phyloP scores from a whole-genome alignment of 2,113 vertebrate genomes.

The Apodemus sylvaticus region DNA sequence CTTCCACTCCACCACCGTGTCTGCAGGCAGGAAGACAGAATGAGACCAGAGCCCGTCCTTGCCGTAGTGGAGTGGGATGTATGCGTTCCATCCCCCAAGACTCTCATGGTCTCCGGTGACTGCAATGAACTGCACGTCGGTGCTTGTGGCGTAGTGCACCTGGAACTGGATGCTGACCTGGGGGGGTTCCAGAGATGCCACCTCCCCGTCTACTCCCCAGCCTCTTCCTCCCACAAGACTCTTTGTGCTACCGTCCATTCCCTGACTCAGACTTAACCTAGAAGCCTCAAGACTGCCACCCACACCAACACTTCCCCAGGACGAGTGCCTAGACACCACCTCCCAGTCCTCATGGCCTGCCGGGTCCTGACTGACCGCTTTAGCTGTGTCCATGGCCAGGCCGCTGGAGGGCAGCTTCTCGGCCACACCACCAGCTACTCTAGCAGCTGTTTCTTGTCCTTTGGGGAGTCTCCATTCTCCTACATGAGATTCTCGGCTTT shows the following conservation, averaged over 20 bases:
- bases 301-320: slow-evolving; percentile 64
- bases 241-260: slow-evolving; percentile 68
- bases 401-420: slow-evolving; percentile 35
- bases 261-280: slow-evolving; percentile 26
- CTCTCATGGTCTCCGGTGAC: slow-evolving; percentile 91
- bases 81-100: slow-evolving; percentile 92
- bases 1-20: slow-evolving; percentile 93
- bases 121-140: slow-evolving; percentile 85
- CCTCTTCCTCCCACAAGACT: background rate
- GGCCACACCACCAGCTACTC: slow-evolving; percentile 1
- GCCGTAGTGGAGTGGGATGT: slow-evolving; percentile 85
- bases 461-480: background rate
- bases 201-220: slow-evolving; percentile 74
- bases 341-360: slow-evolving; percentile 81
- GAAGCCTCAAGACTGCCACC: slow-evolving; percentile 18
- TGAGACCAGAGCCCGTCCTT: slow-evolving; percentile 91
- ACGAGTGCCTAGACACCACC: slow-evolving; percentile 77
- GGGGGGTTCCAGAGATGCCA: slow-evolving; percentile 86
- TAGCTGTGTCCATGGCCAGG: background rate
- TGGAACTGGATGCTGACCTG: slow-evolving; percentile 89
- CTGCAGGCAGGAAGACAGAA: slow-evolving; percentile 87
- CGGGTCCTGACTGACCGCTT: slow-evolving; percentile 39
- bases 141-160: slow-evolving; percentile 91
- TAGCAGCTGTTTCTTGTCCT: slow-evolving; percentile 46
- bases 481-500: accelerated